Base-by-base conservation (phyloP, 2,888 invertebrate species). In the Platycnemis pennipes region DNA sequence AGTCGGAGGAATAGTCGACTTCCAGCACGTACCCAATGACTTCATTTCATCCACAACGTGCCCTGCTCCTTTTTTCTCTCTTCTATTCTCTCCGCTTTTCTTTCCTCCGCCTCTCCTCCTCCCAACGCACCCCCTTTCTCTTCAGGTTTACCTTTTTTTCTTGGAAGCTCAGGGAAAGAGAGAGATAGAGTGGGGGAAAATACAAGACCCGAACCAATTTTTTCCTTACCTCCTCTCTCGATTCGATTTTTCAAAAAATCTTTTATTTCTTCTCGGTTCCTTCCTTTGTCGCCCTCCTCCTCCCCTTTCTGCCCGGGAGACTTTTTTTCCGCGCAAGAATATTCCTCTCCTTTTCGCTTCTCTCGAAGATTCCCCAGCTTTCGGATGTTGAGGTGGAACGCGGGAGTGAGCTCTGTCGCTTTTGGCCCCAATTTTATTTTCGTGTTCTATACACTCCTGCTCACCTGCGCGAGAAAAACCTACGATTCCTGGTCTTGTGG, bases 1-100 rank as follows among this genome's bases (percentile, higher is more conserved):
- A 31, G 31, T 91, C 63, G 31, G 26, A 22, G 49, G 22, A 42
- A 42, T 91, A 42, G 91, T 63, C 37, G 91, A 44, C 63, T 91
- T 91, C 44, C 63, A 26, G 91, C 91, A 91, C 91, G 91, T 91
- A 91, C 42, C 53, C 91, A 56, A 63, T 91, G 91, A 63, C 91
- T 91, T 91, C 44, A 91, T 91, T 63, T 63, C 56, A 91, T 63
- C 91, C 69, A 31, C 69, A n/a, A 22, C 31, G 31, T 69, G 69
- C 22, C n/a, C 22, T 69, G 2, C 31, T 31, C 13, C 13, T 69
- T 8, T 5, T 22, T 45, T 31, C 31, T 26, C 26, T 87, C 44
- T 31, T 26, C 4, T 19, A 19, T 19, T 16, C 31, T 31, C 26
- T 45, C 26, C 26, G 2, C 44, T 44, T 31, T 22, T 2, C 7